Evolutionary conservation across 1,140 invertebrate species (phyloP), one percentile per base, ranked within the genome.

Genomic region (Scaptodrosophila lebanonensis): DNA sequence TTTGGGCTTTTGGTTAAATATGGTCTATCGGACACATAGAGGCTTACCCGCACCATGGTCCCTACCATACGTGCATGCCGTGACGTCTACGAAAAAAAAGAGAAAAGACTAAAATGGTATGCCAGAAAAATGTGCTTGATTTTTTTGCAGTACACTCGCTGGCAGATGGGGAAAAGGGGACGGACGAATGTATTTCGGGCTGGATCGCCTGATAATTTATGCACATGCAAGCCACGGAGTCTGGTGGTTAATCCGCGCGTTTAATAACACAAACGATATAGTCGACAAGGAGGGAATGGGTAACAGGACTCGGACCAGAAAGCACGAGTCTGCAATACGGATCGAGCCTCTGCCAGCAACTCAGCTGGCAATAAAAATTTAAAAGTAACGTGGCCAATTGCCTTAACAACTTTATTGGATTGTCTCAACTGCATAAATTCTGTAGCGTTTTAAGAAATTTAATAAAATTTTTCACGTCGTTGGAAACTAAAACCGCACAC

Each of bases 241-340:
- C 75, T 79, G 73, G 58, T 75, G 75, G 69, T 82, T 79, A 79
- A 79, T 79, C 75, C 73, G 75, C n/a, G n/a, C 66, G 69, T 79
- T 79, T 79, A 79, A 79, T 82, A 79, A 79, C 69, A 82, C 75
- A 69, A 63, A 73, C 22, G 22, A 4, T 25, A 8, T 8, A 25
- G 3, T 25, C 3, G 22, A 56, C 73, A 53, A 33, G 47, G 36
- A 17, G 38, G 38, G 44, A 33, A 27, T 42, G 50, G 36, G 36
- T 8, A 25, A 25, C 49, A 35, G 40, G 36, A 29, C 47, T 47
- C 42, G 48, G 27, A 29, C 38, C 38, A 38, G n/a, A 29, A 47
- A 33, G 47, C 42, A 54, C 12, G 29, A 43, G 6, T n/a, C n/a
- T n/a, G n/a, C n/a, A n/a, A n/a, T n/a, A n/a, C n/a, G n/a, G n/a